Evolutionary conservation across 2,797 vertebrate species (phyloP).

Genomic region (Chrosomus eos): DNA sequence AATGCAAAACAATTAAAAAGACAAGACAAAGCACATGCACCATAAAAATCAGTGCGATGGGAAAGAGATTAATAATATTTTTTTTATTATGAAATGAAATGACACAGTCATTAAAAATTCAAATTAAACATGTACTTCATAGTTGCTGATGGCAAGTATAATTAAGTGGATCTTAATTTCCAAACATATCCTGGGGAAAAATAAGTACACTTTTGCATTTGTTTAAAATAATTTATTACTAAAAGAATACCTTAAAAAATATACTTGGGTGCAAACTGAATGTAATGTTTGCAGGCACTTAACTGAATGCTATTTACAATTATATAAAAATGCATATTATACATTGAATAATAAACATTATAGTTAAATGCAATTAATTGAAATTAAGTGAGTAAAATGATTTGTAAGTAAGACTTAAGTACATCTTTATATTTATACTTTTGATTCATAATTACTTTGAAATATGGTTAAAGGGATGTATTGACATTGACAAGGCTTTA

Average conservation of each 20-base stretch:
- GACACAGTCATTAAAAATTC: neutral
- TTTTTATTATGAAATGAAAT: neutral
- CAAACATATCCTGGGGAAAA: neutral
- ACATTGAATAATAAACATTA: too few species aligned
- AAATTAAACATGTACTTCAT: neutral
- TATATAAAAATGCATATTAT: neutral
- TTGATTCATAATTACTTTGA: too few species aligned
- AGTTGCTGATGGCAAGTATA: neutral
- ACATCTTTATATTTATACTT: neutral
- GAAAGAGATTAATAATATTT: neutral
- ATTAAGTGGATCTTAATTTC: neutral
- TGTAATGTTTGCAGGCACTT: neutral
- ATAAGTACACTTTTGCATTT: neutral
- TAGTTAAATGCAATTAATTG: neutral
- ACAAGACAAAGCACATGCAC: neutral
- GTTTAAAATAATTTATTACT: neutral
- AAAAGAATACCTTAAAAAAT: neutral
- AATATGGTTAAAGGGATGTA: too few species aligned
- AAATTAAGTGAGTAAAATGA: too few species aligned
- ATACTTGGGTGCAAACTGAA: neutral
- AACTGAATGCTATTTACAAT: neutral
- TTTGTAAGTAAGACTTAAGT: neutral
- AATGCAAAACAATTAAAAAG: neutral
- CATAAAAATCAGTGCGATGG: neutral
- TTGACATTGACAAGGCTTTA: too few species aligned